Conservation (phyloP, 1,140 invertebrate species). For the Ctenoplectra terminalis region DNA sequence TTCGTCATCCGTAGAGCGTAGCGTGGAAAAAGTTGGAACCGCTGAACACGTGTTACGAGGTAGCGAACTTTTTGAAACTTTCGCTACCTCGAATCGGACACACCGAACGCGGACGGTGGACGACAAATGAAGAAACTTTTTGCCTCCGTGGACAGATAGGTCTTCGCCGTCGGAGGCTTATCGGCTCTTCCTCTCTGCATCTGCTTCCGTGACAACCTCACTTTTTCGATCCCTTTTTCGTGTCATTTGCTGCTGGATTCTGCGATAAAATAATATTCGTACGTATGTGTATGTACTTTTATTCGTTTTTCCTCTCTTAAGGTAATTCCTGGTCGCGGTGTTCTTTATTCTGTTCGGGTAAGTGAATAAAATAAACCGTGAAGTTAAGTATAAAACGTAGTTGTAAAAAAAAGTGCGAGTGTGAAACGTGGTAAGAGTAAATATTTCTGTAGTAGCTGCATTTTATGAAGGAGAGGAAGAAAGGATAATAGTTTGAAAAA, state of each 20-base stretch:
- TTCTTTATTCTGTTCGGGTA: not conserved
- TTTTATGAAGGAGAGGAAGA: too few species aligned
- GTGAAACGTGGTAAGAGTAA: too few species aligned
- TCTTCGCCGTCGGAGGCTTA: conserved; percentile 2
- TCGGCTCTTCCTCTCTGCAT: conserved; percentile 29
- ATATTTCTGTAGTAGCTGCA: too few species aligned
- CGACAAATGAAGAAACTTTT: conserved; percentile 68
- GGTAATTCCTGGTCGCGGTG: not conserved
- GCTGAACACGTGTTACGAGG: conserved; percentile 53
- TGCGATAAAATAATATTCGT: not conserved
- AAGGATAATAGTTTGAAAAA: too few species aligned
- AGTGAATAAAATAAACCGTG: too few species aligned
- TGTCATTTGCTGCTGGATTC: not conserved
- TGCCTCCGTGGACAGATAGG: conserved; percentile 31
- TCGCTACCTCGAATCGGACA: conserved; percentile 14
- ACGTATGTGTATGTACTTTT: not conserved
- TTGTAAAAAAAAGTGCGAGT: too few species aligned
- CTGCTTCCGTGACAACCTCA: not conserved
- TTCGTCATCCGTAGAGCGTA: conserved; percentile 3
- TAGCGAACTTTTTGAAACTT: conserved; percentile 45
- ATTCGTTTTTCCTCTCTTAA: not conserved
- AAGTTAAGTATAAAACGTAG: too few species aligned
- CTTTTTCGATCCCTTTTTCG: not conserved
- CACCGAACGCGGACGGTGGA: not conserved
- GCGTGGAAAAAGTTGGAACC: conserved; percentile 37